Base-by-base conservation (phyloP, 1,140 invertebrate species). In the Drosophila kanapiae region DNA sequence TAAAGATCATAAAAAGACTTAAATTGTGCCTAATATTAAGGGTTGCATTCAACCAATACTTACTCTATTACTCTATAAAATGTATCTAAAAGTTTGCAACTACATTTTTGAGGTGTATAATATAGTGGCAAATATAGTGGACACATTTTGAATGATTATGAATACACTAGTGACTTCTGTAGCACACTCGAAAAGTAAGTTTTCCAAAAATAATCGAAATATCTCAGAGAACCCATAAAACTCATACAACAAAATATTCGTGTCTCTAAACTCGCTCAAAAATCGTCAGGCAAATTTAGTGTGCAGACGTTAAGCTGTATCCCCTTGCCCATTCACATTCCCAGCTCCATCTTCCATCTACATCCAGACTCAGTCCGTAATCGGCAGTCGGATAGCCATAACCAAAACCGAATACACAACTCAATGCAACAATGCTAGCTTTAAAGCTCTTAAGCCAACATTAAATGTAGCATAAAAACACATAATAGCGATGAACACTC, bases 391-490 rank as follows among this genome's bases (percentile, higher is more conserved):
- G 51, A 45, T 35, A 54, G 60, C 62, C 61, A 61, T 38, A 69
- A 53, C 62, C 43, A 43, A 43, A 48, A 63, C 53, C 59, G 31
- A 75, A 62, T 53, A 61, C 51, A 74, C 80, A 78, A 74, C 65
- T 82, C 70, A 70, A 84, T 84, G 84, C 81, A 88, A 84, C 81
- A 91, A 83, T 87, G 76, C 72, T 88, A 90, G 82, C 91, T 90
- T 90, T 91, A 92, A 92, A 92, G 91, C 91, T 92, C 82, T 92
- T 92, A 92, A 92, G 91, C 91, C 91, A 92, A 92, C 85, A 92
- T 92, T 92, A 92, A 92, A 92, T 92, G 91, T 92, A 92, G 91
- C 91, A 92, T 92, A 92, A 92, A 92, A 92, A 92, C 79, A 92
- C 91, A 92, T 91, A 91, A 92, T 80, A 84, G 81, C 80, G 54